A percentile compares a stretch with the other conserved stretches of the same genome.
phyloP scores from a whole-genome alignment of 1,140 invertebrate species.

The Calosoma granatense region DNA sequence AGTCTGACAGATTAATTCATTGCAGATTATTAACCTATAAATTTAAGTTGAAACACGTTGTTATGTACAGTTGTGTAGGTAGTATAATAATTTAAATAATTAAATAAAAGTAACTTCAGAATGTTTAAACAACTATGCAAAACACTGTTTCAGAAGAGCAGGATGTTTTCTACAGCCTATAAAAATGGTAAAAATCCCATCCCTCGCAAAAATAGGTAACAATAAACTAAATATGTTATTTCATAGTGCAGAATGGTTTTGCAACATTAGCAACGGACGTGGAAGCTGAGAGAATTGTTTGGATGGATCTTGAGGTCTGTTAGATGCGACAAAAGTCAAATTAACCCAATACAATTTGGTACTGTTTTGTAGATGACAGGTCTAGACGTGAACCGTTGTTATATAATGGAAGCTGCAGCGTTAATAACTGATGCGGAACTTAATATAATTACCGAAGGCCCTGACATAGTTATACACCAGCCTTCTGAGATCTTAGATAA shows the following conservation, averaged over 20 bases:
- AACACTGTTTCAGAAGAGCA: not conserved
- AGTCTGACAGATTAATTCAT: no score
- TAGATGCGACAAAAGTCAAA: not conserved
- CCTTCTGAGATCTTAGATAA: constrained; percentile 55
- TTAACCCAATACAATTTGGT: not conserved
- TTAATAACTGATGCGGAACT: constrained; percentile 75
- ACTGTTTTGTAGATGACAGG: constrained; percentile 31
- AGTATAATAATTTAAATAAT: no score
- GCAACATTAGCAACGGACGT: constrained; percentile 19
- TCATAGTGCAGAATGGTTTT: constrained; percentile 2
- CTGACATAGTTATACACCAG: constrained; percentile 74
- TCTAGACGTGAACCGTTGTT: constrained; percentile 62
- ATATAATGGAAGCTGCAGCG: constrained; percentile 82
- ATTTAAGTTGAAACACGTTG: no score
- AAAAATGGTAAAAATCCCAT: constrained; percentile 13
- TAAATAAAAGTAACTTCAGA: no score
- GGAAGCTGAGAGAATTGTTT: constrained; percentile 29
- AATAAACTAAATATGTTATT: no score
- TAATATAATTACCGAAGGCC: constrained; percentile 66
- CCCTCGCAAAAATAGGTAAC: no score
- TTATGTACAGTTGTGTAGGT: no score
- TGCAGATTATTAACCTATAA: no score
- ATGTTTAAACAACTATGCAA: constrained; percentile 15
- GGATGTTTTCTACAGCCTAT: not conserved
- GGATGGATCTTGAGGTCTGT: constrained; percentile 33